phyloP scores from a whole-genome alignment of 2,797 vertebrate species.

The Coendou prehensilis region DNA sequence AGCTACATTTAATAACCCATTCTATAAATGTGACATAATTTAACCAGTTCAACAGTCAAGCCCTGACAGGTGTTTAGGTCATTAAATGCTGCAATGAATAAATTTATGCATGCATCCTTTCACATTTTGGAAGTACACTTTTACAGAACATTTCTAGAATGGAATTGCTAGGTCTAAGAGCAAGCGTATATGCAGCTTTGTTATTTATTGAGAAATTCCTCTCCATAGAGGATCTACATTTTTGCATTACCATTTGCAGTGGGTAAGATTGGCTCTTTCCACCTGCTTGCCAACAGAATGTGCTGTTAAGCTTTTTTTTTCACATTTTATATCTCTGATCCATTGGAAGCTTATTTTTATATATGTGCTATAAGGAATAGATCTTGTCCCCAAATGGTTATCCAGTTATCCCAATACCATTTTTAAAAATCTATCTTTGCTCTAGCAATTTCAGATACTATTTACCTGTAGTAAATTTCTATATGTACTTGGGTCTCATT shows the following conservation, averaged over 20 bases:
- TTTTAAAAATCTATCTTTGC: not conserved
- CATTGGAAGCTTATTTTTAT: not conserved
- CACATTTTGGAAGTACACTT: not conserved
- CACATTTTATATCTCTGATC: not conserved
- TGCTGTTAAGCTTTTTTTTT: not conserved
- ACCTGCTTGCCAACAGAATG: not conserved
- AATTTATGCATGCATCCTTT: not conserved
- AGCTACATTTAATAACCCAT: not conserved
- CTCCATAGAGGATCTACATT: not conserved
- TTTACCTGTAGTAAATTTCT: not conserved
- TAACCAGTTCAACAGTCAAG: not conserved
- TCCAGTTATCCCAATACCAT: not conserved
- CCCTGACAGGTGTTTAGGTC: not conserved
- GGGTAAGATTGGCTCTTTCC: not conserved
- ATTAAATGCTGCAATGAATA: not conserved
- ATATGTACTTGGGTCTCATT: not conserved
- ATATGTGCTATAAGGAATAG: not conserved
- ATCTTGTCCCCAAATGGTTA: not conserved
- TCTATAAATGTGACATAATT: not conserved
- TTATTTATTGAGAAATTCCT: not conserved
- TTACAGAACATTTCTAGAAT: not conserved
- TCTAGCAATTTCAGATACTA: not conserved
- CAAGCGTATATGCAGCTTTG: not conserved
- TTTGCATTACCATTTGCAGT: not conserved
- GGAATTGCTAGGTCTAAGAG: not conserved